Evolutionary conservation across 2,113 vertebrate genomes (phyloP), one percentile per base, ranked within the genome.

Genomic region (Agelaius phoeniceus): DNA sequence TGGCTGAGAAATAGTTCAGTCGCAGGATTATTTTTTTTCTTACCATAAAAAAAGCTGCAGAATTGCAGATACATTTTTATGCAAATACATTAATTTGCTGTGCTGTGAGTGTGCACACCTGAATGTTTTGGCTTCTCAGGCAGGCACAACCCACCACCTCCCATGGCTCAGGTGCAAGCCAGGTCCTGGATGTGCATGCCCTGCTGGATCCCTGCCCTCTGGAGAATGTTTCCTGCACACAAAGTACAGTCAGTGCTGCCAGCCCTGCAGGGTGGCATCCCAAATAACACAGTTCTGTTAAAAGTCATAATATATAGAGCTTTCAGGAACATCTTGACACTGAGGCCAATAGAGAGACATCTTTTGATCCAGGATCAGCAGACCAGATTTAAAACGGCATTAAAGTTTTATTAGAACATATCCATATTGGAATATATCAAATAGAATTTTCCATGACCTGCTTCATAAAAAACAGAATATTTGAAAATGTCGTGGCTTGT

Each of bases 361-460:
- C 57, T 93, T 93, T 69, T 94, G 78, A 94, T 94, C 68, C 28
- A 41, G 43, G n/a, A 88, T 91, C 75, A 91, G 59, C 71, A 90
- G 72, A 73, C 22, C 46, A 48, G 66, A 66, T 88, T 92, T 92
- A 92, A 94, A 91, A 52, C 44, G 11, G 16, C 82, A 77, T 95
- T 76, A 90, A 95, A 62, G 14, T 88, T 97, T 80, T 83, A 90
- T 85, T 83, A 61, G 57, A 81, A 95, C 41, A 76, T 85, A 85
- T 30, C 41, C 71, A 79, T 85, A 73, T 16, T 73, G 66, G 39
- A 91, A 86, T 85, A 62, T 67, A 93, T 83, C 41, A 95, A 79
- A 91, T n/a, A 62, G 75, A 93, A 96, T 93, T 84, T 22, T 78
- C 43, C 67, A 73, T 26, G 16, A 84, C 52, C 66, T 67, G 66